A percentile compares a stretch with the other conserved stretches of the same genome.
phyloP scores from a whole-genome alignment of 30 jellyfish, hydroid and myxozoan genomes.

The Haliclystus octoradiatus region DNA sequence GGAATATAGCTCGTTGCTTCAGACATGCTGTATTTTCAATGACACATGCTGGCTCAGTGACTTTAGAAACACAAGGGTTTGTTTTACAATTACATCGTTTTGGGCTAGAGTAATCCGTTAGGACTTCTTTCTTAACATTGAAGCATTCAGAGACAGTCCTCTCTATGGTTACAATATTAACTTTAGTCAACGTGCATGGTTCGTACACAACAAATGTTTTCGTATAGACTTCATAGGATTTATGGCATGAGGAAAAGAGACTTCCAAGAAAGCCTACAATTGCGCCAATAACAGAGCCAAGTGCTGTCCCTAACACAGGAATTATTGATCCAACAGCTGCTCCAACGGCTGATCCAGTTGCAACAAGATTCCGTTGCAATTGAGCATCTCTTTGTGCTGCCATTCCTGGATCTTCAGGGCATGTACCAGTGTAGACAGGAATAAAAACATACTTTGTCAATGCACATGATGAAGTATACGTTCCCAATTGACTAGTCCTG shows the following conservation, averaged over 20 bases:
- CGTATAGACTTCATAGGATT: constrained; percentile 6
- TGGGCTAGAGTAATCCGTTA: constrained; percentile 19
- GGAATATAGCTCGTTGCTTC: background rate
- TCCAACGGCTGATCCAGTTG: constrained; percentile 10
- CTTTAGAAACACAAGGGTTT: constrained; percentile 20
- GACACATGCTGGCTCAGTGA: constrained; percentile 7
- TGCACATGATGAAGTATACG: constrained; percentile 4
- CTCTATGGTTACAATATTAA: background rate
- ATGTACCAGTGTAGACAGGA: constrained; percentile 24
- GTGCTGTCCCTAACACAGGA: background rate
- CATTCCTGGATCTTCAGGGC: constrained; percentile 21
- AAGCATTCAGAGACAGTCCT: constrained; percentile 13
- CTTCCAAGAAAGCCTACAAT: constrained; percentile 5
- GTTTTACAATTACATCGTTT: constrained; percentile 15
- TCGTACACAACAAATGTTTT: background rate
- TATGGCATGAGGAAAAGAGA: constrained; percentile 23
- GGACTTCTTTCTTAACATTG: constrained; percentile 9
- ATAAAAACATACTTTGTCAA: constrained; percentile 8
- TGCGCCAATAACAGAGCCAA: constrained; percentile 4
- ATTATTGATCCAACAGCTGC: constrained; percentile 1
- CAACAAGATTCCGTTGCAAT: constrained; percentile 7
- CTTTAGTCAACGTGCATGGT: constrained; percentile 11
- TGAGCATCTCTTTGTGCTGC: constrained; percentile 5
- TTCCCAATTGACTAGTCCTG: background rate
- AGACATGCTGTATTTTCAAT: constrained; percentile 13